These are phyloP conservation scores for Leptinotarsa rubiginosa DNA, from an alignment of 2,888 invertebrate species.

Conservation along the genomic window DNA sequence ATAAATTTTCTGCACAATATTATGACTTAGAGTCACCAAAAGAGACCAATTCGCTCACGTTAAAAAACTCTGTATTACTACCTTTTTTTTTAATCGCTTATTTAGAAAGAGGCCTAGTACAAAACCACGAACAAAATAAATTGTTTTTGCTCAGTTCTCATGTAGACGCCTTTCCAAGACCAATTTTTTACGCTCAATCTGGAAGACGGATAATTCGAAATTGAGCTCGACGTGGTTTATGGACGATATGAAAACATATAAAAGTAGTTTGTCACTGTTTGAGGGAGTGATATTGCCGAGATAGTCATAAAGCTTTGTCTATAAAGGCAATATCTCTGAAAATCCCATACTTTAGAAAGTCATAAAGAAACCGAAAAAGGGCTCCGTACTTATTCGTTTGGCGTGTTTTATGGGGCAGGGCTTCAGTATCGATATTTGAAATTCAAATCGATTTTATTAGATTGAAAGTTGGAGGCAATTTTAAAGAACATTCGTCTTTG, in stretches of 20 bases:
- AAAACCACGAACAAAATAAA: background rate
- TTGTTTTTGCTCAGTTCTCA: background rate
- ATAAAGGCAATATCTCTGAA: constrained; percentile 64
- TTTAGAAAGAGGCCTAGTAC: too few relatives aligned
- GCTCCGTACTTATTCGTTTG: constrained; percentile 62
- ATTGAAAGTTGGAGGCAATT: constrained; percentile 19
- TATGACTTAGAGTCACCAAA: too few relatives aligned
- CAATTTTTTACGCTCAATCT: constrained; percentile 6
- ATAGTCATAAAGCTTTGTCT: constrained; percentile 66
- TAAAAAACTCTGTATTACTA: too few relatives aligned
- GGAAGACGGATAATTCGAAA: constrained; percentile 32
- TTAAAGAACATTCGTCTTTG: constrained; percentile 2
- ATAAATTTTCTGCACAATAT: too few relatives aligned
- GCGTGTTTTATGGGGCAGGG: constrained; percentile 58
- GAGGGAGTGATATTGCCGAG: constrained; percentile 58
- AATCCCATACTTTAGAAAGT: constrained; percentile 66
- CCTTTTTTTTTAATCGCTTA: too few relatives aligned
- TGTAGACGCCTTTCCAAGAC: too few relatives aligned
- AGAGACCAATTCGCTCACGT: too few relatives aligned
- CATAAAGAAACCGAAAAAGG: constrained; percentile 64
- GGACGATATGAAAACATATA: constrained; percentile 61
- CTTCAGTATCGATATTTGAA: constrained; percentile 61
- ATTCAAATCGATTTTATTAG: constrained; percentile 50
- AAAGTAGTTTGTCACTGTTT: constrained; percentile 64
- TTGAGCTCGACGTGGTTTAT: constrained; percentile 42